Percentiles rank a stretch among this genome's conserved stretches.
phyloP scores from a whole-genome alignment of 2,797 vertebrate genomes.

The Neoniphon sammara region DNA sequence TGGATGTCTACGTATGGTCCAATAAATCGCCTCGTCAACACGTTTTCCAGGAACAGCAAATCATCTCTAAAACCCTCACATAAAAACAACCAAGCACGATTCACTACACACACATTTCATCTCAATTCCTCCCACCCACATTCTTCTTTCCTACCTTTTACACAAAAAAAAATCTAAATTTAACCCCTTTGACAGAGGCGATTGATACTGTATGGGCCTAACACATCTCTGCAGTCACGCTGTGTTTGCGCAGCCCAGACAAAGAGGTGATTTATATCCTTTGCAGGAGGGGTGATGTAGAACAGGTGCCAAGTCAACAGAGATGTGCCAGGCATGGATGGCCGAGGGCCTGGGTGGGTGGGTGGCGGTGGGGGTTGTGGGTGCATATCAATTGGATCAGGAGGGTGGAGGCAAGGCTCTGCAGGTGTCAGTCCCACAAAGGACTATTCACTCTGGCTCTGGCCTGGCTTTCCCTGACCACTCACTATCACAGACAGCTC shows the following conservation, averaged over 20 bases:
- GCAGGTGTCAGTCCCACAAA: conserved; percentile 83
- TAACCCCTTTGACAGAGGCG: conserved; percentile 37
- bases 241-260: conserved; percentile 51
- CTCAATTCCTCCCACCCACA: neutral
- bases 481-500: conserved; percentile 52
- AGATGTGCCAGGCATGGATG: conserved; percentile 66
- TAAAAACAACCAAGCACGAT: too few relatives aligned
- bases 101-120: too few relatives aligned
- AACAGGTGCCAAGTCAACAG: conserved; percentile 76
- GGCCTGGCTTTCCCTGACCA: conserved; percentile 43
- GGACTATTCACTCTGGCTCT: conserved; percentile 75
- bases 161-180: conserved; percentile 33
- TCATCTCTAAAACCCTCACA: neutral
- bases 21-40: neutral
- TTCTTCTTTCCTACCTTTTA: neutral
- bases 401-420: conserved; percentile 66
- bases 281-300: conserved; percentile 67
- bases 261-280: conserved; percentile 74
- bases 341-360: conserved; percentile 54
- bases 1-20: neutral
- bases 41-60: neutral
- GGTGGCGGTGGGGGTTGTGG: conserved; percentile 60
- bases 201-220: conserved; percentile 37
- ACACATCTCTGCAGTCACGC: conserved; percentile 38
- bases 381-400: conserved; percentile 81